A percentile compares a stretch with the other conserved stretches of the same genome.
phyloP scores from a whole-genome alignment of 2,888 invertebrate species.

The Norana najaformis region DNA sequence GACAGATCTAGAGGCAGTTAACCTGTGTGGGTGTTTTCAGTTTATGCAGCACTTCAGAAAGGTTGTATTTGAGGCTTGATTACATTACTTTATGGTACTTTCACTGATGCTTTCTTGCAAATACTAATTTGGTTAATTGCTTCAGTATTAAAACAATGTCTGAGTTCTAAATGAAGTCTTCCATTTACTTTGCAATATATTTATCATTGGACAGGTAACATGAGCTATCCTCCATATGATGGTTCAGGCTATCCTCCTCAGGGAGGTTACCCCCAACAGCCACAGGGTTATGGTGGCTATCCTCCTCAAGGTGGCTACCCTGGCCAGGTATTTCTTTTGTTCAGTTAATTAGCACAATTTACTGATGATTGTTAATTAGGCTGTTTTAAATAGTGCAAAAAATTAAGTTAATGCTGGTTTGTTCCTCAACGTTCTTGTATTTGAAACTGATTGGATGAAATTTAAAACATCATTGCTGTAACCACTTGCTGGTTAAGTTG shows the following conservation, averaged over 20 bases:
- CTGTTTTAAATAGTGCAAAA: not conserved
- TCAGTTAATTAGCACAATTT: not conserved
- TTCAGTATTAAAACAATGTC: not conserved
- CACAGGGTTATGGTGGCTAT: conserved; percentile 3
- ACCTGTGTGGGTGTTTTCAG: not conserved
- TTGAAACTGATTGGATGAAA: not conserved
- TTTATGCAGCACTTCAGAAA: not conserved
- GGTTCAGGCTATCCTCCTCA: conserved; percentile 14
- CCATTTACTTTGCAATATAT: not conserved
- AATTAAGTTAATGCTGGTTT: not conserved
- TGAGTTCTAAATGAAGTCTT: not conserved
- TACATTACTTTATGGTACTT: not conserved
- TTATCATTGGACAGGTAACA: not conserved
- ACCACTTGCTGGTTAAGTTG: too few relatives aligned
- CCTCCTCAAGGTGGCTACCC: conserved; percentile 5
- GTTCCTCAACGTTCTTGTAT: not conserved
- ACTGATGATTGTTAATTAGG: not conserved
- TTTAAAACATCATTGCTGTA: too few relatives aligned
- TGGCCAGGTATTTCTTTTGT: not conserved
- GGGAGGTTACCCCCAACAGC: conserved; percentile 10
- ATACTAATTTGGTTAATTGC: not conserved
- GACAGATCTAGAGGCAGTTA: not conserved
- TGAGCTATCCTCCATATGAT: conserved; percentile 21
- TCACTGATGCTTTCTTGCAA: not conserved
- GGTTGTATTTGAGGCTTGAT: not conserved